A percentile compares a stretch with the other conserved stretches of the same genome.
phyloP scores from a whole-genome alignment of 2,797 vertebrate species.

The Falco peregrinus region DNA sequence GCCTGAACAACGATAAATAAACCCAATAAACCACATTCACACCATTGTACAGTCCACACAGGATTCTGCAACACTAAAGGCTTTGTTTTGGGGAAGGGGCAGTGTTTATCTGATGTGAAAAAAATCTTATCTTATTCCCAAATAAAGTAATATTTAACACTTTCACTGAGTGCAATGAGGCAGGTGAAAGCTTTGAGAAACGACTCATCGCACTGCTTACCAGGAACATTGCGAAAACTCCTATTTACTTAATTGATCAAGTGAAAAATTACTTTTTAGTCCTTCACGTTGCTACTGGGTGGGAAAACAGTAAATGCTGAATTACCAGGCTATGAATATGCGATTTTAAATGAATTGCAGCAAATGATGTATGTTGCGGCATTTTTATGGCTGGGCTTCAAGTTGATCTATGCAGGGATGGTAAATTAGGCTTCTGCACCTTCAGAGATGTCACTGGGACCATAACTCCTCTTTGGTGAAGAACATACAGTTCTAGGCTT shows the following conservation, averaged over 20 bases:
- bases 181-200: neutral
- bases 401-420: constrained; percentile 17
- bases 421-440: constrained; percentile 48
- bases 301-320: constrained; percentile 39
- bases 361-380: constrained; percentile 21
- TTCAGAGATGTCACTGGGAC: constrained; percentile 11
- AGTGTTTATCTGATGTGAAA: neutral
- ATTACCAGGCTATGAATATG: constrained; percentile 57
- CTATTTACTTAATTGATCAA: constrained; percentile 11
- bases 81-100: neutral
- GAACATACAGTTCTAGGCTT: neutral
- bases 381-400: constrained; percentile 50
- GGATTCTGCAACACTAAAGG: neutral
- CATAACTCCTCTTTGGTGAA: neutral
- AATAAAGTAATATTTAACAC: neutral
- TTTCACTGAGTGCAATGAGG: neutral
- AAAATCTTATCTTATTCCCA: neutral
- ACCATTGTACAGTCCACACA: neutral
- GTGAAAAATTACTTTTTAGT: constrained; percentile 35
- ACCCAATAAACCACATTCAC: neutral
- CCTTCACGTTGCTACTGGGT: neutral
- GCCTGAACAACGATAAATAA: neutral
- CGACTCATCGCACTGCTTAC: neutral
- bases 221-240: neutral
- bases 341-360: constrained; percentile 37